phyloP scores from a whole-genome alignment of 2,797 vertebrate genomes.

The Neostethus bicornis region DNA sequence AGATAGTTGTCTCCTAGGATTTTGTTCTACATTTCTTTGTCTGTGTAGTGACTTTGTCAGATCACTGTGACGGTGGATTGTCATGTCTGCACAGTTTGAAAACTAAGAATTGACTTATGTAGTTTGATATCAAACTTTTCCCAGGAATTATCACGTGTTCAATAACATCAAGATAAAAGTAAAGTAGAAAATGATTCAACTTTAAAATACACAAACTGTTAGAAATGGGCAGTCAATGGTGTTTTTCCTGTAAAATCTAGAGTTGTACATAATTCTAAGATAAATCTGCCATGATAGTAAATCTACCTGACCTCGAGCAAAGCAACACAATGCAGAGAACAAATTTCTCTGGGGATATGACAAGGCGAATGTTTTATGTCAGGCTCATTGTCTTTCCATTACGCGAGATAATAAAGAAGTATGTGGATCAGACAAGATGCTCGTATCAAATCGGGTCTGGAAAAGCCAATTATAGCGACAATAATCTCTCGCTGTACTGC shows the following conservation, averaged over 20 bases:
- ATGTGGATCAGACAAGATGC: conserved; percentile 75
- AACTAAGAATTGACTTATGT: conserved; percentile 31
- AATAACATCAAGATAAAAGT: conserved; percentile 11
- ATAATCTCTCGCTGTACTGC: conserved; percentile 77
- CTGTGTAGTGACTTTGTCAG: conserved; percentile 57
- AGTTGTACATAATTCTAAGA: background rate
- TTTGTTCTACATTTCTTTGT: conserved; percentile 56
- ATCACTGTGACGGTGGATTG: conserved; percentile 46
- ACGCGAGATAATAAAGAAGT: conserved; percentile 71
- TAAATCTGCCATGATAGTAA: background rate
- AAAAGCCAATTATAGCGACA: conserved; percentile 82
- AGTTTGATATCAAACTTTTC: conserved; percentile 41
- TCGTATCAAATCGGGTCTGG: conserved; percentile 75
- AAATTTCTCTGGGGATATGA: conserved; percentile 63
- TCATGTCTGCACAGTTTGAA: conserved; percentile 51
- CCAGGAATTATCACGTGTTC: conserved; percentile 39
- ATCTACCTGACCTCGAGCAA: conserved; percentile 38
- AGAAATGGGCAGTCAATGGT: background rate
- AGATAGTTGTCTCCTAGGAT: conserved; percentile 53
- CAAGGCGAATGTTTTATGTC: conserved; percentile 62
- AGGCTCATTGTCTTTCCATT: conserved; percentile 74
- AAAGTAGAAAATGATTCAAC: background rate
- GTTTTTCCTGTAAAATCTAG: background rate
- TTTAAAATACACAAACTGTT: background rate
- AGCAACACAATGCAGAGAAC: conserved; percentile 26